Base-by-base conservation (phyloP, 2,888 invertebrate species). In the Tetanocera ferruginea region DNA sequence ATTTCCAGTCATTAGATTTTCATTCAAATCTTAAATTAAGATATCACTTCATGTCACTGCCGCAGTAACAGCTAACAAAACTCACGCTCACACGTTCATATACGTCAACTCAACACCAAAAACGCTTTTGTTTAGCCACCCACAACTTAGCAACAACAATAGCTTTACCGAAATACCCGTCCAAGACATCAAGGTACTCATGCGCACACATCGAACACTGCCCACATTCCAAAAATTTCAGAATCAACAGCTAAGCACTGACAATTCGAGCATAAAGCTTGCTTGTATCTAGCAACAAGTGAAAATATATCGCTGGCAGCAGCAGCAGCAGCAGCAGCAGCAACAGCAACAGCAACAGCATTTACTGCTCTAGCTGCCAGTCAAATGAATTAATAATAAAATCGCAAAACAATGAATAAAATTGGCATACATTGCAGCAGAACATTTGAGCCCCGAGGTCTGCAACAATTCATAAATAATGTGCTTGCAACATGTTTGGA, bases 201-300 rank as follows among this genome's bases (percentile, higher is more conserved):
- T 51, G 69, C 69, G 14, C 43, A 49, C 67, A 69, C 8, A 71
- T 28, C 73, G 43, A 43, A 17, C 51, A 49, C 73, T 34, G 73
- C 73, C 73, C 73, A 73, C 73, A 73, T 73, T 73, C 62, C 60
- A 62, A 34, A 34, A 34, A 34, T 66, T 31, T 11, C 28, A 60
- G 28, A 60, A 60, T 14, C 43, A 43, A 43, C 43, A 43, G 14
- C 43, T 37, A 1, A 43, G 43, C 43, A 11, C 3, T 14, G 14
- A 43, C 43, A 14, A 43, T 43, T 43, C 3, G 2, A 6, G 43
- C 43, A 14, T 14, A 11, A 14, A 43, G 14, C 11, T 43, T 43
- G 14, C 43, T 43, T 11, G 43, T 43, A 11, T 11, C 43, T 43
- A 43, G 43, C 11, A 43, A 43, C 43, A 43, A 43, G 43, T 43